Evolutionary conservation across 2,888 invertebrate species (phyloP).

Genomic region (Spicauda simplicius): DNA sequence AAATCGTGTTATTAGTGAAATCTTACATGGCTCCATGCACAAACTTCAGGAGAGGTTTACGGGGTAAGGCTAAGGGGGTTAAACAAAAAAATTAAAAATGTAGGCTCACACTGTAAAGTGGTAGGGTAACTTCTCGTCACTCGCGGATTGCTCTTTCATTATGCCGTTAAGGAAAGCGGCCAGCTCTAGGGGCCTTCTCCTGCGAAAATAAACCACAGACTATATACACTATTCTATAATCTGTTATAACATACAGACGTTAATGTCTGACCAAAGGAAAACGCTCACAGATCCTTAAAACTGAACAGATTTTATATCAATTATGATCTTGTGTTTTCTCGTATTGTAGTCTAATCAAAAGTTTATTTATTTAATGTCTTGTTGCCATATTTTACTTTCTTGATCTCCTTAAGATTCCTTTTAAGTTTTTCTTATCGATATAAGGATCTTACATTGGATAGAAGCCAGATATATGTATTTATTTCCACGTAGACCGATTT

Average conservation of each 20-base stretch:
- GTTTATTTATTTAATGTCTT: too few species aligned
- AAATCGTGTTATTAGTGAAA: neutral
- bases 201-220: constrained; percentile 72
- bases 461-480: too few species aligned
- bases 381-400: too few species aligned
- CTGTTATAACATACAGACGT: too few species aligned
- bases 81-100: constrained; percentile 63
- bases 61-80: constrained; percentile 39
- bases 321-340: too few species aligned
- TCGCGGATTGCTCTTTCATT: constrained; percentile 74
- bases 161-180: constrained; percentile 82
- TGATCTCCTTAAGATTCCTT: too few species aligned
- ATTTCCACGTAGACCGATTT: too few species aligned
- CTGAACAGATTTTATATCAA: neutral
- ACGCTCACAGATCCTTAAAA: neutral
- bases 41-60: neutral
- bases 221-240: constrained; percentile 39
- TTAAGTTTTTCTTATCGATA: too few species aligned
- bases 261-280: too few species aligned
- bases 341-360: too few species aligned
- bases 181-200: constrained; percentile 83
- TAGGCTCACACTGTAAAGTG: constrained; percentile 85
- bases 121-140: constrained; percentile 82
- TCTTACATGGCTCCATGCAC: constrained; percentile 2
- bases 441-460: too few species aligned